Evolutionary conservation across 2,888 invertebrate genomes (phyloP), one percentile per base, ranked within the genome.

Genomic region (Trichopoda pennipes): DNA sequence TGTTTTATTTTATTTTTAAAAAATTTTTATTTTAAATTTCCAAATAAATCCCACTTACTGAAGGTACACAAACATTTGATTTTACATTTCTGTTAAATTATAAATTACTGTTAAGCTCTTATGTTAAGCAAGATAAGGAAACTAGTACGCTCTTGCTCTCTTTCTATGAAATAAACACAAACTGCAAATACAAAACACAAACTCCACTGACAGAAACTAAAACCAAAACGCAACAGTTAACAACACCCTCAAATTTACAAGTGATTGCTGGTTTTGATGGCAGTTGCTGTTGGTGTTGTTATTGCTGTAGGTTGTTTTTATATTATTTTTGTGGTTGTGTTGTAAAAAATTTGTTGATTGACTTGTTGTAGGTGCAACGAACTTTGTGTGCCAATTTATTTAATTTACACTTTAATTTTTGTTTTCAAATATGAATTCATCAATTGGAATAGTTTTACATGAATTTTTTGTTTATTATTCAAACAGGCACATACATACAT

Each of bases 371-470:
- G 70, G 70, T 68, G 76, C 81, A 84, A 77, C 70, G 80, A 77
- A 77, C 80, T 80, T 79, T 84, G n/a, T 84, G 77, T 72, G 77
- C 77, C 60, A 79, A 82, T 82, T 82, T 78, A 51, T 55, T 73
- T 21, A 53, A 28, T 32, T 61, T 23, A 0, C 49, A 8, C 49
- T 66, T 75, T 3, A 64, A 64, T 66, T 58, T 63, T 28, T 28
- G n/a, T 28, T 64, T 47, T 73, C 68, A 42, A 49, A 68, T 61
- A 49, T 49, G 19, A 70, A 73, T 74, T 74, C n/a, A 73, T n/a
- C n/a, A n/a, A n/a, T 73, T 79, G 66, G 72, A 66, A 79, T 55
- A 47, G 17, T 47, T 78, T 72, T 68, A 66, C 53, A 72, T 64
- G 28, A 72, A 35, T 23, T 44, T 16, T 23, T 16, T 23, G n/a